A percentile compares a stretch with the other conserved stretches of the same genome.
Evolutionary conservation across 2,797 vertebrate species (phyloP).

Genomic region (Falco biarmicus): DNA sequence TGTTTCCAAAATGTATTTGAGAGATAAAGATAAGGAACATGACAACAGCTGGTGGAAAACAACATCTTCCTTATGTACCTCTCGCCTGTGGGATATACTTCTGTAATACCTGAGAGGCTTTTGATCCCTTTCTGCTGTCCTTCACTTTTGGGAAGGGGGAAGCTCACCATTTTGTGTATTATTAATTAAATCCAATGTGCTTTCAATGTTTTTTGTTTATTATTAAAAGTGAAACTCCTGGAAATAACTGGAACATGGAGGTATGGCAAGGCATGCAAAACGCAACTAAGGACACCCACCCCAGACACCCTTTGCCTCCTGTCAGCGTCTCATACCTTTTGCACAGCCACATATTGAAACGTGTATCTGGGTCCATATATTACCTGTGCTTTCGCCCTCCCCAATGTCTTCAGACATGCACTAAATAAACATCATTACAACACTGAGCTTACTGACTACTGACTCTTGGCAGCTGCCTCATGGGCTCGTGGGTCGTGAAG

Average conservation of each 20-base stretch:
- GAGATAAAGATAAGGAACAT: neutral
- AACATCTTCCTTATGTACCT: neutral
- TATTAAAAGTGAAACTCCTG: neutral
- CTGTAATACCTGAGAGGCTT: neutral
- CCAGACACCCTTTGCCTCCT: neutral
- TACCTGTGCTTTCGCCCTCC: fast-evolving
- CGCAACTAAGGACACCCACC: neutral
- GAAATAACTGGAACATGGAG: neutral
- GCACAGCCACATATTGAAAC: neutral
- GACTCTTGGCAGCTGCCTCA: neutral
- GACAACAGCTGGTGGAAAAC: neutral
- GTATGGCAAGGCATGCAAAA: neutral
- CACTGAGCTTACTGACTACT: neutral
- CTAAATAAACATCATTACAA: neutral
- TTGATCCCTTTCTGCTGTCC: neutral
- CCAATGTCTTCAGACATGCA: neutral
- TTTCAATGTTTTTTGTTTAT: neutral
- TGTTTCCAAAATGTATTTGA: neutral
- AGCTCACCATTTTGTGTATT: neutral
- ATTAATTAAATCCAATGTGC: neutral
- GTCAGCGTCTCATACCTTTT: neutral
- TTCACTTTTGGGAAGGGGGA: neutral
- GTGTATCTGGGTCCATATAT: neutral
- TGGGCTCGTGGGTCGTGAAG: neutral
- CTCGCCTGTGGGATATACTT: neutral